Conservation (phyloP, 2,797 vertebrate species). For the Sternotherus odoratus region DNA sequence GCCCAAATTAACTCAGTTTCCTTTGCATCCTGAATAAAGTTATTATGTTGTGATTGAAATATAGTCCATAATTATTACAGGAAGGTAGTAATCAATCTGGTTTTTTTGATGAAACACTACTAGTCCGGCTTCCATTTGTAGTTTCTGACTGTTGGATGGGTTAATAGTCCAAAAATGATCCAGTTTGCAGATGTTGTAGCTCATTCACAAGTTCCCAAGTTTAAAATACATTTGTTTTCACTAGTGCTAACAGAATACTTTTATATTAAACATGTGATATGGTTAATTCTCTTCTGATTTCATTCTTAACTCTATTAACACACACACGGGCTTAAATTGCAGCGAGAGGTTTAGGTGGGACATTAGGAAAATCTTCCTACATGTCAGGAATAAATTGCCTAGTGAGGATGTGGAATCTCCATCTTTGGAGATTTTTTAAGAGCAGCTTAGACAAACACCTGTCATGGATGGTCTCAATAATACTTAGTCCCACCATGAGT, state of each 20-base stretch:
- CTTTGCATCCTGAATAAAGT: background rate
- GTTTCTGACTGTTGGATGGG: background rate
- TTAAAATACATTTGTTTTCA: background rate
- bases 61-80: background rate
- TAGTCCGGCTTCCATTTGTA: background rate
- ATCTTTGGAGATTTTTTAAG: too few species aligned
- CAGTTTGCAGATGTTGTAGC: background rate
- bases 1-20: background rate
- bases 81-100: background rate
- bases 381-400: too few species aligned
- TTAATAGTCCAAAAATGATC: background rate
- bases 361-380: too few species aligned
- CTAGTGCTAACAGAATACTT: background rate
- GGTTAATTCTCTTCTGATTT: background rate
- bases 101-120: conserved; percentile 49
- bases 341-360: too few species aligned
- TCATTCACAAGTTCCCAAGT: background rate
- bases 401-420: too few species aligned
- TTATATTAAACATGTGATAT: background rate
- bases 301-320: background rate
- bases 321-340: too few species aligned
- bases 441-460: too few species aligned
- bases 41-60: conserved; percentile 2
- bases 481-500: too few species aligned
- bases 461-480: too few species aligned